Base-by-base conservation (phyloP, 2,113 vertebrate genomes). In the Clarias macrocephalus region DNA sequence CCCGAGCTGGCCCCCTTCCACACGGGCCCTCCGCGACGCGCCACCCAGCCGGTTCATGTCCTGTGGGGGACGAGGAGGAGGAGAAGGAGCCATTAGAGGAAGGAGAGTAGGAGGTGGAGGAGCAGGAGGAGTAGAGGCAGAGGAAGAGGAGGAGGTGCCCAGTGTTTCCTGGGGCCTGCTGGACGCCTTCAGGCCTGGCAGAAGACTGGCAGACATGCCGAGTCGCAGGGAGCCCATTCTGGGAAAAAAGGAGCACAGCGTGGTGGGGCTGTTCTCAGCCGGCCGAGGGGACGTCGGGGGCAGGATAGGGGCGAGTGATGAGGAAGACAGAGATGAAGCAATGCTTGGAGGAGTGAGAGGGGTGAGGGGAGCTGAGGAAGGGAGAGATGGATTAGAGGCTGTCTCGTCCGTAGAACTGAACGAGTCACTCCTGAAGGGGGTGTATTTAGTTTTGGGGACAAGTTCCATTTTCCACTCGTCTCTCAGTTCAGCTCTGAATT, bases 21-120 rank as follows among this genome's bases (percentile, higher is more conserved):
- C 98, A 87, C 98, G 96, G 92, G 96, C 97, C 95, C 97, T 96
- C 95, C 97, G 96, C 82, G 94, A 94, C 92, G 96, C 97, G 90
- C 96, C 97, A 91, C 97, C 97, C 93, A 99, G 96, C 94, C 98
- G 98, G 97, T 98, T 99, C 98, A 99, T 99, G 94, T 99, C 98
- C 98, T 99, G 98, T 80, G 94, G 95, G 90, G 96, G 94, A 95
- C 93, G 97, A 75, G 95, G 95, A 93, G 95, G 95, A 88, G 93
- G 95, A 95, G 33, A 88, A 86, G 96, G 96, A 94, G 93, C 94
- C 5, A 92, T 95, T 91, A 54, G 88, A 88, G 91, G 89, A 18
- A 80, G 89, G 33, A 85, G 59, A 21, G 89, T 90, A 84, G 89
- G 91, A 89, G 90, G 90, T 83, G 88, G 92, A 88, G 89, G 90